These are phyloP conservation scores for Panthera uncia DNA, from an alignment of 2,113 vertebrate species.

Conservation along the genomic window DNA sequence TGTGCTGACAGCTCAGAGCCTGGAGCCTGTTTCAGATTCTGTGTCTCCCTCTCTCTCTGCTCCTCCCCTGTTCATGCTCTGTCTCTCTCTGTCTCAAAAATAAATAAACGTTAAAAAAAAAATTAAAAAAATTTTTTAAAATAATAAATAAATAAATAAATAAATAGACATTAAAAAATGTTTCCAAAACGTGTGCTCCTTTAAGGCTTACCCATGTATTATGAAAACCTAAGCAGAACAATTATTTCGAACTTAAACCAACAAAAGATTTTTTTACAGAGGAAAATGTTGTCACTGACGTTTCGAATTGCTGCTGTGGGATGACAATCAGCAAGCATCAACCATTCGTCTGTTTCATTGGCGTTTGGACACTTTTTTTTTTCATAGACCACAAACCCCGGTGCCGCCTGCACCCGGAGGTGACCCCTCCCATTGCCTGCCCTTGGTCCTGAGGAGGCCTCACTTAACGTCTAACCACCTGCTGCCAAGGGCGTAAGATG, in stretches of 20 bases:
- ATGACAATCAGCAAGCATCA: not conserved
- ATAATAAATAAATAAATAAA: too few species aligned
- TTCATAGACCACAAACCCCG: not conserved
- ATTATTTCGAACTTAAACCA: not conserved
- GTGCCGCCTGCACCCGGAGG: too few species aligned
- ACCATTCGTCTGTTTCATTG: not conserved
- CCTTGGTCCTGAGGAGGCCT: not conserved
- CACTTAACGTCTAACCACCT: not conserved
- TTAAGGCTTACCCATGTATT: not conserved
- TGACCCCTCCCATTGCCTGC: fast-evolving
- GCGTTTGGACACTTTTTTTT: not conserved
- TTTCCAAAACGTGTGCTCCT: not conserved
- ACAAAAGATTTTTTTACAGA: not conserved
- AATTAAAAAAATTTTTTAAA: too few species aligned
- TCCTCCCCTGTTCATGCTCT: too few species aligned
- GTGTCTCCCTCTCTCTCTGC: too few species aligned
- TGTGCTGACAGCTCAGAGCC: too few species aligned
- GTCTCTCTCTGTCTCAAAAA: too few species aligned
- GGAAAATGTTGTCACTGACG: not conserved
- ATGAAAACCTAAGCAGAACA: not conserved
- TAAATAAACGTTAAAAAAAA: too few species aligned
- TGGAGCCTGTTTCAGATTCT: too few species aligned
- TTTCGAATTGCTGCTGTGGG: not conserved
- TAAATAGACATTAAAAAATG: too few species aligned
- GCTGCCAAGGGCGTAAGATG: too few species aligned